These are phyloP conservation scores for Leptinotarsa texana DNA, from an alignment of 1,140 invertebrate species.

Conservation along the genomic window DNA sequence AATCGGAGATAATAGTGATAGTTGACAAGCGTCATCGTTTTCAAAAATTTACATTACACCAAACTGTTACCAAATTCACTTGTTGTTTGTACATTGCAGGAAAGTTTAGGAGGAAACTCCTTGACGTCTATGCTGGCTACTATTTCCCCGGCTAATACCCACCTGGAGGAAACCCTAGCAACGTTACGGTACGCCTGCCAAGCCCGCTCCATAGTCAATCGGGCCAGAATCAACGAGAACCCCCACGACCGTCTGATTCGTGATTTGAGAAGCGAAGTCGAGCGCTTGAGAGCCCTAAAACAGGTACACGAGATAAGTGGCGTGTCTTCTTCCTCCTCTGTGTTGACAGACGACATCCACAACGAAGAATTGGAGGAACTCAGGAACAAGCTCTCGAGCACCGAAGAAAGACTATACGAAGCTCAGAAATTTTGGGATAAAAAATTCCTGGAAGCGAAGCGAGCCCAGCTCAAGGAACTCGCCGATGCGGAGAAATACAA, in stretches of 20 bases:
- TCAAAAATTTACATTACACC: too few species aligned
- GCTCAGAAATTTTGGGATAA: conserved; percentile 65
- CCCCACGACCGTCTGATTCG: conserved; percentile 68
- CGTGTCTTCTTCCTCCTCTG: conserved; percentile 48
- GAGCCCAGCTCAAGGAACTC: conserved; percentile 55
- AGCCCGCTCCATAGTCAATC: conserved; percentile 86
- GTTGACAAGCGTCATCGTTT: too few species aligned
- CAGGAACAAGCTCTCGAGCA: conserved; percentile 63
- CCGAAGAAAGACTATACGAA: conserved; percentile 62
- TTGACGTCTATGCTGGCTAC: conserved; percentile 72
- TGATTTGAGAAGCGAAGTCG: conserved; percentile 71
- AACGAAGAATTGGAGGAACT: conserved; percentile 57
- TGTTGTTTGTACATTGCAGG: conserved; percentile 53
- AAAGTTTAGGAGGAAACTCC: conserved; percentile 71
- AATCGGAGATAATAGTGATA: too few species aligned
- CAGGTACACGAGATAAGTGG: conserved; percentile 62
- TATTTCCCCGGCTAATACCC: conserved; percentile 74
- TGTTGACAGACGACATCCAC: conserved; percentile 54
- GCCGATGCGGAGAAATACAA: conserved; percentile 64
- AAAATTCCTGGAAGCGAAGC: conserved; percentile 51
- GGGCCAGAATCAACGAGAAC: conserved; percentile 77
- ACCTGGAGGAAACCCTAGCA: conserved; percentile 81
- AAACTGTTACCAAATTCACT: too few species aligned
- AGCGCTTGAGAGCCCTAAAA: conserved; percentile 62
- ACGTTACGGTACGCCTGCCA: conserved; percentile 86